Evolutionary conservation across 1,140 invertebrate genomes (phyloP).

Genomic region (Drosophila miranda): DNA sequence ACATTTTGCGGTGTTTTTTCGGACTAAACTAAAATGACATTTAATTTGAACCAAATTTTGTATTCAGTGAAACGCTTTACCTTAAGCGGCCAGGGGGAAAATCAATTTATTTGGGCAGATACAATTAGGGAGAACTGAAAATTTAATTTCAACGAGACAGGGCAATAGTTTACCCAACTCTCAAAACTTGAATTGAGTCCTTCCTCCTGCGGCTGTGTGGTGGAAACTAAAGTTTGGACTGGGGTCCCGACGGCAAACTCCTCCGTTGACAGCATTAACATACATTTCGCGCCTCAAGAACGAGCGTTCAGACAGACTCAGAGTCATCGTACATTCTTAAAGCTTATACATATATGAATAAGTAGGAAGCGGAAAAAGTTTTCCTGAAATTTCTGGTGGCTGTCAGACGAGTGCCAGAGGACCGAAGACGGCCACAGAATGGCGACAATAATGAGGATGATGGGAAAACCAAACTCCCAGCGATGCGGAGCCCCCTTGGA

Average conservation of each 20-base stretch:
- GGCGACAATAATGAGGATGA: conserved; percentile 47
- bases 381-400: conserved; percentile 32
- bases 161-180: conserved; percentile 26
- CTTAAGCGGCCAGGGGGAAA: too few species aligned
- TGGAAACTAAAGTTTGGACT: conserved; percentile 2
- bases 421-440: conserved; percentile 43
- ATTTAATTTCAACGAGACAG: conserved; percentile 22
- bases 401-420: conserved; percentile 21
- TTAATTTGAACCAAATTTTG: too few species aligned
- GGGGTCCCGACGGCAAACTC: conserved; percentile 11
- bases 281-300: conserved; percentile 43
- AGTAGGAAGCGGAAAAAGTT: conserved; percentile 38
- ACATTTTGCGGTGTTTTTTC: too few species aligned
- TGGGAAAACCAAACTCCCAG: not conserved
- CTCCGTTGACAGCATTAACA: conserved; percentile 33
- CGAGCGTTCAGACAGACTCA: conserved; percentile 24
- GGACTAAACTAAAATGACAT: too few species aligned
- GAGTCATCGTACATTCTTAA: conserved; percentile 47
- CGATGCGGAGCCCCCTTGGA: too few species aligned
- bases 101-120: not conserved
- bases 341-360: conserved; percentile 22
- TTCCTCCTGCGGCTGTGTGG: not conserved
- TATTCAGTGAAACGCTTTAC: too few species aligned
- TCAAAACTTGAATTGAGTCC: conserved; percentile 27
- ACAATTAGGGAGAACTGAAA: conserved; percentile 34